Base-by-base conservation (phyloP, 2,113 vertebrate genomes). In the Daboia siamensis region DNA sequence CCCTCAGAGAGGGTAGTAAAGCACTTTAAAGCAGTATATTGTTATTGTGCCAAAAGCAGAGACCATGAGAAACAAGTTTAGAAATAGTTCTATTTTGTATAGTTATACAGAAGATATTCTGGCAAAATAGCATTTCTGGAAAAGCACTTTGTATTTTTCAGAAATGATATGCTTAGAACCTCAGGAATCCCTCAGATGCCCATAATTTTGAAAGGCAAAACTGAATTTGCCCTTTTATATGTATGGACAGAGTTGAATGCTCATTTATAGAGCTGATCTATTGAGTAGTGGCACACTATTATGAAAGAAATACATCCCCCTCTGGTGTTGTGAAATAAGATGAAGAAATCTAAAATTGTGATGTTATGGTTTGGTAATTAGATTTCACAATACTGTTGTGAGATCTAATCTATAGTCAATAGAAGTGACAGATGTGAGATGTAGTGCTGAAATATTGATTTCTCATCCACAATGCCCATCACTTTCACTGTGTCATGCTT, bases 391-490 rank as follows among this genome's bases (percentile, higher is more conserved):
- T 46, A 59, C 15, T n/a, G 26, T 64, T 87, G 57, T 87, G 46
- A 87, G 51, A 52, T 80, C 20, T 13, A 48, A 57, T 20, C 26
- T 33, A 57, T 84, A 88, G 33, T 85, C 69, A 84, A 56, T 12
- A 85, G 52, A 26, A 57, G 39, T 29, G 80, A 89, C 11, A 46
- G 69, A 89, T 85, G 12, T 89, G 39, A 89, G 64, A 7, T 13
- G 26, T 54, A 52, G 69, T 92, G 69, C 15, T 92, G 87, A 92
- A 92, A 89, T 89, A 92, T 89, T 92, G 91, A 92, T 92, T 51
- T 69, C 4, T n/a, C 51, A 39, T 39, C 24, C 15, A 44, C 15
- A 39, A 56, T 44, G 24, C 3, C 13, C 51, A 26, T 29, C 11
- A 55, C 39, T 56, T 92, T 56, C 64, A 92, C 39, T 89, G 52